These are phyloP conservation scores for Mizuhopecten yessoensis DNA, from an alignment of 1,140 invertebrate species.

Conservation along the genomic window DNA sequence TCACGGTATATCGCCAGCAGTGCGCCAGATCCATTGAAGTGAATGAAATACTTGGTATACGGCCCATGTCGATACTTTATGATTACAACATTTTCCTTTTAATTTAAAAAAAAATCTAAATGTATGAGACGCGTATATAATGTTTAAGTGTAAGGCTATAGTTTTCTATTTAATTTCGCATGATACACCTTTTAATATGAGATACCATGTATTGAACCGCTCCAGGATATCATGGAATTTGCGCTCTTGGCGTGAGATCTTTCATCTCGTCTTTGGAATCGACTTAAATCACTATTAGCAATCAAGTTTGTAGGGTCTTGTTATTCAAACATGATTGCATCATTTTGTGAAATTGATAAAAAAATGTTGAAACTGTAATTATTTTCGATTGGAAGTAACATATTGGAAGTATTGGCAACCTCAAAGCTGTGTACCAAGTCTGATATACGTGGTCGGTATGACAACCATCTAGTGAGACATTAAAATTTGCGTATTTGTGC, in stretches of 20 bases:
- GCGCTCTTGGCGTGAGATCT: too few species aligned
- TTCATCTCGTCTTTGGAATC: neutral
- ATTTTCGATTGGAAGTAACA: too few species aligned
- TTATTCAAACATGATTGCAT: neutral
- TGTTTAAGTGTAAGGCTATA: neutral
- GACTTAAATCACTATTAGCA: neutral
- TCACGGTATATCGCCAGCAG: too few species aligned
- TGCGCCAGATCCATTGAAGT: too few species aligned
- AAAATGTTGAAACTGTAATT: too few species aligned
- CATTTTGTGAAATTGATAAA: neutral
- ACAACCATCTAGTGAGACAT: too few species aligned
- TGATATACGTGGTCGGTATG: too few species aligned
- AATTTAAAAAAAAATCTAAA: neutral
- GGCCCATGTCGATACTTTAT: neutral
- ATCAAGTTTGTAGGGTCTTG: neutral
- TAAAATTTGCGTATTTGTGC: too few species aligned
- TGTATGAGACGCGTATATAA: neutral
- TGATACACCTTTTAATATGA: neutral
- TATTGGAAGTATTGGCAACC: too few species aligned
- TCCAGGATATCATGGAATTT: too few species aligned
- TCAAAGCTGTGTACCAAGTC: too few species aligned
- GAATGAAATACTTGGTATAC: neutral
- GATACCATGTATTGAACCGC: neutral
- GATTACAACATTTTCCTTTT: neutral
- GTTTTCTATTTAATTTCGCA: neutral